These are phyloP conservation scores for Ptychoptera albimana DNA, from an alignment of 2,888 invertebrate species.

Conservation along the genomic window DNA sequence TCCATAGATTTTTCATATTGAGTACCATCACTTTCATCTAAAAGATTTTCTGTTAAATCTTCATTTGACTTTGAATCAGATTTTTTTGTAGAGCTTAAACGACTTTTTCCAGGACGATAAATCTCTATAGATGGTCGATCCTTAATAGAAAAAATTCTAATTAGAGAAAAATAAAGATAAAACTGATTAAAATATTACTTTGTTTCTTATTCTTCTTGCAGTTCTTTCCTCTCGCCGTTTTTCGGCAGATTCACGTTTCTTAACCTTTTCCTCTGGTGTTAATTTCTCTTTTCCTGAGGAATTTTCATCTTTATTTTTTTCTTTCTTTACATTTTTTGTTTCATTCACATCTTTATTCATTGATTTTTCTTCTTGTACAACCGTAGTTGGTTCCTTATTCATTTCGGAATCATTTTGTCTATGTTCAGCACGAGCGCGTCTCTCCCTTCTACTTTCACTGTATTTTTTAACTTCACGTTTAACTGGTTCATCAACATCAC, in stretches of 20 bases:
- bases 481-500: conserved; percentile 2
- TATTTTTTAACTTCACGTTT: conserved; percentile 16
- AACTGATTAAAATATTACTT: not conserved
- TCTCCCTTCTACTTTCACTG: conserved; percentile 16
- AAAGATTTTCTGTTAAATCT: too few species aligned
- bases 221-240: conserved; percentile 7
- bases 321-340: conserved; percentile 12
- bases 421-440: not conserved
- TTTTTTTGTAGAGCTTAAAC: conserved; percentile 17
- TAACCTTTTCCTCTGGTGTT: not conserved
- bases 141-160: conserved; percentile 26
- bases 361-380: not conserved
- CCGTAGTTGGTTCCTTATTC: not conserved
- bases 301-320: conserved; percentile 8
- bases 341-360: not conserved
- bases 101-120: conserved; percentile 63
- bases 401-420: conserved; percentile 2
- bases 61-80: conserved; percentile 14
- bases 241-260: not conserved
- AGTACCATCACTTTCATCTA: not conserved
- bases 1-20: not conserved
- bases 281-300: conserved; percentile 13
- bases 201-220: conserved; percentile 11
- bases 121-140: conserved; percentile 82
- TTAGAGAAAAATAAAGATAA: not conserved